Base-by-base conservation (phyloP, 2,113 vertebrate genomes). In the Brachirus orientalis region DNA sequence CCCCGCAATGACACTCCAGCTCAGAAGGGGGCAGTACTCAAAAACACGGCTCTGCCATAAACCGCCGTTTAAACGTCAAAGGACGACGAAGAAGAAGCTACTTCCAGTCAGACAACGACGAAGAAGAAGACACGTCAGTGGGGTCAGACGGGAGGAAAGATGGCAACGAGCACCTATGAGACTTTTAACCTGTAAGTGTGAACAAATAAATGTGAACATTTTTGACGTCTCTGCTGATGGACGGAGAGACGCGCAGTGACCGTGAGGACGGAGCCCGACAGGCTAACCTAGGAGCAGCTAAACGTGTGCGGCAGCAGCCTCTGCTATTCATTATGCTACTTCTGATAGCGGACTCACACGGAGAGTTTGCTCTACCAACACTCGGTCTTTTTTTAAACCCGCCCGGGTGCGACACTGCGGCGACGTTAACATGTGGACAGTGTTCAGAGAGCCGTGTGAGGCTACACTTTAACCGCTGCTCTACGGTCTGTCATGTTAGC, bases 111-210 rank as follows among this genome's bases (percentile, higher is more conserved):
- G 40, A 14, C 10, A 12, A 43, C 10, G 40, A 0, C 11, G 11
- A 47, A 19, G 46, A 18, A 80, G 65, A 55, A 74, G 62, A 70
- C 66, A 77, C 82, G 78, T 84, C 74, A 84, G 62, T 67, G 74
- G 63, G 74, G 88, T 86, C 86, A 83, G 45, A 74, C 63, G 16
- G 63, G 56, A 80, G 76, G 57, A 66, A 91, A 92, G 74, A 93
- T 93, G 92, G 92, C 92, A 84, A n/a, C n/a, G n/a, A 78, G 62
- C 79, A 77, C 86, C 85, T 92, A 90, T 74, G 80, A 80, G 75
- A 92, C 73, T 75, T 91, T 91, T 48, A 89, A 77, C 55, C 59
- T 93, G 92, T 93, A 81, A 93, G 92, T 92, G 53, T 16, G 10
- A 40, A 44, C 10, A 16, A 43, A 11, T 9, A 3, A n/a, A 3